Conservation (phyloP, 2,113 vertebrate species). For the Prionailurus viverrinus region DNA sequence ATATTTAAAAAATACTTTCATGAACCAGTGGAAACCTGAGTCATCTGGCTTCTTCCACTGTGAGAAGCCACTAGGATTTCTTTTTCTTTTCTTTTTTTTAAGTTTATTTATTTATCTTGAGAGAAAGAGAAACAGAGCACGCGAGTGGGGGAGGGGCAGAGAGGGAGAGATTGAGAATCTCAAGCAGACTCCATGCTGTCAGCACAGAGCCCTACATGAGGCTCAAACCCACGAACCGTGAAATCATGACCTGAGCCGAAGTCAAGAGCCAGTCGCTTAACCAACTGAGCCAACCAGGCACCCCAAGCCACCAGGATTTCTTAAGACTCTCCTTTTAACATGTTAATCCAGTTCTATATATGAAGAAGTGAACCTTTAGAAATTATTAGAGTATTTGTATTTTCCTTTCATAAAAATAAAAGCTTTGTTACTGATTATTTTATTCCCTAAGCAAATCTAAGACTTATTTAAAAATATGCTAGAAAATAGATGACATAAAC, state of each 20-base stretch:
- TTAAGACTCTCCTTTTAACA: not conserved
- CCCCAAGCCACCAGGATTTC: not conserved
- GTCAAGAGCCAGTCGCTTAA: too few species aligned
- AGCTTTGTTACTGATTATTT: not conserved
- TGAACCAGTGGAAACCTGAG: not conserved
- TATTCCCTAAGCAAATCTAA: not conserved
- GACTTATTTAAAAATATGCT: not conserved
- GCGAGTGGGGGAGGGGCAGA: too few species aligned
- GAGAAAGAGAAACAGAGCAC: too few species aligned
- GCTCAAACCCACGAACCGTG: too few species aligned
- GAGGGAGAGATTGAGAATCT: too few species aligned
- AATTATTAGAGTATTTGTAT: not conserved
- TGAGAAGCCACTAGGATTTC: not conserved
- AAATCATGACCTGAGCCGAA: too few species aligned
- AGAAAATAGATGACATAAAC: not conserved
- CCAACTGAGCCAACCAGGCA: too few species aligned
- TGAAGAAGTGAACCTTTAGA: not conserved
- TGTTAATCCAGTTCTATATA: not conserved
- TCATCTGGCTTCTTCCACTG: not conserved
- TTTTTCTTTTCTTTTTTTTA: too few species aligned
- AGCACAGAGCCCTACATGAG: too few species aligned
- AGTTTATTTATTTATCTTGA: too few species aligned
- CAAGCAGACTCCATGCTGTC: too few species aligned
- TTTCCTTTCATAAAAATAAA: conserved; percentile 20
- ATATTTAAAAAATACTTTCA: not conserved